Evolutionary conservation across 2,888 invertebrate species (phyloP).

Genomic region (Vandiemenella viatica): DNA sequence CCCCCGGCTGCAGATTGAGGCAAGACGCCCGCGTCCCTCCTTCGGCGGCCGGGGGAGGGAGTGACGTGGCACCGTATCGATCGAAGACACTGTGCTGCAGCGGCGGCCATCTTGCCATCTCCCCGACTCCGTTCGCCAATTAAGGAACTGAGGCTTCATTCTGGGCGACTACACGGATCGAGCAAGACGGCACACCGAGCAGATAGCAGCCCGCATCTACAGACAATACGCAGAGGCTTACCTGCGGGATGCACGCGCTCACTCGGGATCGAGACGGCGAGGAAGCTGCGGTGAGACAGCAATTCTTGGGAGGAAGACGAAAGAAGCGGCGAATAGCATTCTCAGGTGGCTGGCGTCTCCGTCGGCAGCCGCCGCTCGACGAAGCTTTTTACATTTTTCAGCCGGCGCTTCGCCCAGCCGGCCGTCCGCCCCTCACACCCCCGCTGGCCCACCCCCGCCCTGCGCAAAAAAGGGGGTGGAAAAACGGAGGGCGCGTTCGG

Average conservation of each 20-base stretch:
- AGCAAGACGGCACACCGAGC: too few relatives aligned
- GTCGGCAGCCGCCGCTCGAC: constrained; percentile 1
- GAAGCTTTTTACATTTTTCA: constrained; percentile 5
- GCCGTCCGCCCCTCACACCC: background rate
- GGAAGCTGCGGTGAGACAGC: background rate
- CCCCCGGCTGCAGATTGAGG: background rate
- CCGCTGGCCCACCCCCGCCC: background rate
- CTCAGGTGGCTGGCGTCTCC: constrained; percentile 1
- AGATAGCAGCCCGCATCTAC: too few relatives aligned
- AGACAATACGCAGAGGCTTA: too few relatives aligned
- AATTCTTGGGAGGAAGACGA: too few relatives aligned
- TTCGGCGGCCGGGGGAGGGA: background rate
- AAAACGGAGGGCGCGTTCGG: background rate
- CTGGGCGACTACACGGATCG: background rate
- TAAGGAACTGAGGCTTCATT: too few relatives aligned
- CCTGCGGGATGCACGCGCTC: too few relatives aligned
- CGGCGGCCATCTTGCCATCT: background rate
- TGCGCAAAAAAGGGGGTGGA: constrained; percentile 2
- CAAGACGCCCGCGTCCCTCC: background rate
- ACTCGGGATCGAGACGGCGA: background rate
- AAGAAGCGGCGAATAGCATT: background rate
- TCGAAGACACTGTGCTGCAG: background rate
- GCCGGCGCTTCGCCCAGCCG: background rate
- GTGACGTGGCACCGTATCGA: background rate
- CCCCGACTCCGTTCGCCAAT: background rate